These are phyloP conservation scores for Caenorhabditis virilis DNA, from an alignment of 2,888 invertebrate species.

Conservation along the genomic window DNA sequence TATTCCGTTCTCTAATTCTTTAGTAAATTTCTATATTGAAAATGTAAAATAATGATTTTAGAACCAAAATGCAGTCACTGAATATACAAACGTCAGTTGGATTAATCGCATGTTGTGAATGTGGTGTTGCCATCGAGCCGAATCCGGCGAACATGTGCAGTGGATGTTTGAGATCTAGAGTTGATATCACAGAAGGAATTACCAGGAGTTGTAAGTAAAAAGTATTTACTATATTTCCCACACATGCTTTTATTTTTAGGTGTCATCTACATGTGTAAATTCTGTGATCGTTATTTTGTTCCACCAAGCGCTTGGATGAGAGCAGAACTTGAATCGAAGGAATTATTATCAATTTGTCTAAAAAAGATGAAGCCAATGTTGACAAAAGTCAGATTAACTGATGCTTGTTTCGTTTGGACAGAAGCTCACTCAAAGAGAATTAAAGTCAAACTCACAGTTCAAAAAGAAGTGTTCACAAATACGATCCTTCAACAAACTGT, in stretches of 20 bases:
- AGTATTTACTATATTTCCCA: neutral
- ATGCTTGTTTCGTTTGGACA: constrained; percentile 97
- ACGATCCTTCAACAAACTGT: constrained; percentile 86
- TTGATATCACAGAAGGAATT: constrained; percentile 94
- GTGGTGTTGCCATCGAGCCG: constrained; percentile 87
- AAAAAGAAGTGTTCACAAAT: constrained; percentile 88
- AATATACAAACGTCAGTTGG: constrained; percentile 47
- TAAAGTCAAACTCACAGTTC: constrained; percentile 87
- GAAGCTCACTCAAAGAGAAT: constrained; percentile 97
- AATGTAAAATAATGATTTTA: neutral
- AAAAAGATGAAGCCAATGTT: constrained; percentile 78
- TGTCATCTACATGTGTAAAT: constrained; percentile 71
- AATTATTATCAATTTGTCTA: constrained; percentile 78
- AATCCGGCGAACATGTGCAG: constrained; percentile 98
- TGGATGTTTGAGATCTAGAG: constrained; percentile 84
- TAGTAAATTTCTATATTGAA: neutral
- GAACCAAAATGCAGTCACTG: constrained; percentile 31
- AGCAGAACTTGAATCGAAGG: constrained; percentile 72
- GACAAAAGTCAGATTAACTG: constrained; percentile 80
- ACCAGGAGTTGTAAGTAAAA: constrained; percentile 77
- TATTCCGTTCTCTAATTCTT: neutral
- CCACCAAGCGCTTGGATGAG: constrained; percentile 86
- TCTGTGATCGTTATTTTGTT: constrained; percentile 78
- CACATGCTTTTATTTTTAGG: constrained; percentile 48
- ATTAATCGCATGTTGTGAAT: constrained; percentile 81